These are phyloP conservation scores for Aphrocallistes beatrix DNA, from an alignment of 37 sponge, comb jelly and placozoan species.

Conservation along the genomic window DNA sequence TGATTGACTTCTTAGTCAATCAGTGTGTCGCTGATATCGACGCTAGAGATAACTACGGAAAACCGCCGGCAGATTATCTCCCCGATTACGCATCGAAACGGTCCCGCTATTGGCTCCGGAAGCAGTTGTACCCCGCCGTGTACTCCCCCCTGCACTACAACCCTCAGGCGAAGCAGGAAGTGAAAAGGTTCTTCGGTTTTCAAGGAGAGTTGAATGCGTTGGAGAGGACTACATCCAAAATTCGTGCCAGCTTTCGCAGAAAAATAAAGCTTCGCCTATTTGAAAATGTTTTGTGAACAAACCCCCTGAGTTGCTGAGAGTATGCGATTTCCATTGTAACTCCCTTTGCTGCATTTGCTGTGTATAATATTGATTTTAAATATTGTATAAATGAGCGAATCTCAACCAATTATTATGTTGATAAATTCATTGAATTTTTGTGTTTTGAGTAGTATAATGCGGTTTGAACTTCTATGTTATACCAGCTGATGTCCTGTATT, in stretches of 20 bases:
- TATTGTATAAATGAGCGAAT: too few relatives aligned
- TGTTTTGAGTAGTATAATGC: too few relatives aligned
- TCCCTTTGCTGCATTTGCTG: too few relatives aligned
- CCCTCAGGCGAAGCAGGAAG: background rate
- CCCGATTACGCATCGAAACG: background rate
- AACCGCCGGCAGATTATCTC: slow-evolving; percentile 1
- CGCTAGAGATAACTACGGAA: background rate
- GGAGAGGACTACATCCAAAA: background rate
- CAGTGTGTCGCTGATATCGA: background rate
- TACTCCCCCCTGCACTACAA: background rate
- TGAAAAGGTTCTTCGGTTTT: background rate
- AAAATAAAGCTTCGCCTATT: too few relatives aligned
- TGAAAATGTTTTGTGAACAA: too few relatives aligned
- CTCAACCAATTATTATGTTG: too few relatives aligned
- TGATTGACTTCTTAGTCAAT: background rate
- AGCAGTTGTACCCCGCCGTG: background rate
- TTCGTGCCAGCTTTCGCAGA: background rate
- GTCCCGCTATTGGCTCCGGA: background rate
- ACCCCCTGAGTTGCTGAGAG: too few relatives aligned
- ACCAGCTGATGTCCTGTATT: too few relatives aligned
- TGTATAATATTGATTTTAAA: too few relatives aligned
- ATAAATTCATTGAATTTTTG: too few relatives aligned
- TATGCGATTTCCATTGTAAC: too few relatives aligned
- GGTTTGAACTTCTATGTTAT: too few relatives aligned
- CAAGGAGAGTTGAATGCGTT: background rate